Evolutionary conservation across 2,113 vertebrate genomes (phyloP).

Genomic region (Orientallactaga bullata): DNA sequence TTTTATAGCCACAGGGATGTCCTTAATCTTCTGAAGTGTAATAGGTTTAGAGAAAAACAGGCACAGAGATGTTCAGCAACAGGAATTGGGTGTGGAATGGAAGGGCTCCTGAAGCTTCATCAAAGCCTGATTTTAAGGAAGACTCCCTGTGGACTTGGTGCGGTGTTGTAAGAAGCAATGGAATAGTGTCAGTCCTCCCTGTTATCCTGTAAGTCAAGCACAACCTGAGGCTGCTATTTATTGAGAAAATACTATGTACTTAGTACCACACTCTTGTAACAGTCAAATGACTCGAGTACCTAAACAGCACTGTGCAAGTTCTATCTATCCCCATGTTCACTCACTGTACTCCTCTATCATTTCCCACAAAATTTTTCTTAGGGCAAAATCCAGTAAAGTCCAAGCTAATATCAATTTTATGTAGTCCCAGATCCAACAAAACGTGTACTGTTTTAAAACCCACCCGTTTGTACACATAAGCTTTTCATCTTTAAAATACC

Average conservation of each 20-base stretch:
- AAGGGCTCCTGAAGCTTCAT: not conserved
- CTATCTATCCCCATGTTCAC: not conserved
- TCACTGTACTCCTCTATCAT: not conserved
- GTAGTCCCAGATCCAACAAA: constrained; percentile 46
- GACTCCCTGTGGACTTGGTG: not conserved
- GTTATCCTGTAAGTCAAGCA: not conserved
- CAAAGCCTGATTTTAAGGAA: not conserved
- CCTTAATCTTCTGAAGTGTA: not conserved
- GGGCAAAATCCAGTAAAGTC: constrained; percentile 28
- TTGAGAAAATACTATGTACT: not conserved
- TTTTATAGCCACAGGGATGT: not conserved
- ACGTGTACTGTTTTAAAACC: constrained; percentile 17
- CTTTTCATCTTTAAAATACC: constrained; percentile 57
- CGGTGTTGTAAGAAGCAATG: not conserved
- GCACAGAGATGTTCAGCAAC: not conserved
- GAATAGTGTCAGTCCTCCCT: not conserved
- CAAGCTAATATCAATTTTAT: not conserved
- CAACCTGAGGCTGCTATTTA: not conserved
- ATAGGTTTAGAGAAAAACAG: not conserved
- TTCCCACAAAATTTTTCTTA: constrained; percentile 3
- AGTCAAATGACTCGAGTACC: not conserved
- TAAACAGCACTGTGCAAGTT: constrained; percentile 36
- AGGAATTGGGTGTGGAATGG: not conserved
- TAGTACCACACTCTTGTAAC: not conserved
- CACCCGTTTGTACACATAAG: constrained; percentile 1